Evolutionary conservation across 2,113 vertebrate species (phyloP).

Genomic region (Oryzias javanicus): DNA sequence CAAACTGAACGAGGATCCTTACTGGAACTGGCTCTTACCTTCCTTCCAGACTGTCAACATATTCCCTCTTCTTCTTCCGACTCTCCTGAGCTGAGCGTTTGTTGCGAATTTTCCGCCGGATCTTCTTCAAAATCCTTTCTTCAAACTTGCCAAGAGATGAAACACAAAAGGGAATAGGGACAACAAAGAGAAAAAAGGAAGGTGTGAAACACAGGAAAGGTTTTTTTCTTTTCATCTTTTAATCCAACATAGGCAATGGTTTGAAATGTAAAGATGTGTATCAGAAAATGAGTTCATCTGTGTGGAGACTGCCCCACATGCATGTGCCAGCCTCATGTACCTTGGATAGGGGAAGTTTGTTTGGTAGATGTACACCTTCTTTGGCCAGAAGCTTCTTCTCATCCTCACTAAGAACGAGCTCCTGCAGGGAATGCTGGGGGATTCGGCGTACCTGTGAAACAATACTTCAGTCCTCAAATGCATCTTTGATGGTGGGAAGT

Average conservation of each 20-base stretch:
- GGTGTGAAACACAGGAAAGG: constrained; percentile 1
- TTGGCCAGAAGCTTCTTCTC: constrained; percentile 93
- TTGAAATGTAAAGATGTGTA: constrained; percentile 7
- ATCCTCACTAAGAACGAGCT: constrained; percentile 88
- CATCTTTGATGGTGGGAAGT: constrained; percentile 2
- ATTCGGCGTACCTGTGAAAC: constrained; percentile 57
- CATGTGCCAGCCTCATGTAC: constrained; percentile 60
- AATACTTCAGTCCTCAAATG: constrained; percentile 18
- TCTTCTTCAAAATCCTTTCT: constrained; percentile 92
- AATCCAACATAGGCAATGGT: constrained; percentile 13
- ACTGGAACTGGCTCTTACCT: constrained; percentile 69
- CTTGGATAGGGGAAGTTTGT: constrained; percentile 91
- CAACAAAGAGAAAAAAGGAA: constrained; percentile 3
- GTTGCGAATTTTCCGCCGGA: constrained; percentile 93
- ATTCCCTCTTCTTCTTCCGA: constrained; percentile 92
- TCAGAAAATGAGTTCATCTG: not conserved
- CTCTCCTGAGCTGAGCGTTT: constrained; percentile 94
- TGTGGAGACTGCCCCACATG: constrained; percentile 11
- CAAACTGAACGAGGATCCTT: not conserved
- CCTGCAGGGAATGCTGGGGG: constrained; percentile 74
- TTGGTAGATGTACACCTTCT: constrained; percentile 86
- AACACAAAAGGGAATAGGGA: constrained; percentile 26
- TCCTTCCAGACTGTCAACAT: constrained; percentile 87
- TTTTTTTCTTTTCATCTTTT: too few relatives aligned
- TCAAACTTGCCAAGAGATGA: constrained; percentile 79